Conservation (phyloP, 2,113 vertebrate genomes). For the Tringa solitaria region DNA sequence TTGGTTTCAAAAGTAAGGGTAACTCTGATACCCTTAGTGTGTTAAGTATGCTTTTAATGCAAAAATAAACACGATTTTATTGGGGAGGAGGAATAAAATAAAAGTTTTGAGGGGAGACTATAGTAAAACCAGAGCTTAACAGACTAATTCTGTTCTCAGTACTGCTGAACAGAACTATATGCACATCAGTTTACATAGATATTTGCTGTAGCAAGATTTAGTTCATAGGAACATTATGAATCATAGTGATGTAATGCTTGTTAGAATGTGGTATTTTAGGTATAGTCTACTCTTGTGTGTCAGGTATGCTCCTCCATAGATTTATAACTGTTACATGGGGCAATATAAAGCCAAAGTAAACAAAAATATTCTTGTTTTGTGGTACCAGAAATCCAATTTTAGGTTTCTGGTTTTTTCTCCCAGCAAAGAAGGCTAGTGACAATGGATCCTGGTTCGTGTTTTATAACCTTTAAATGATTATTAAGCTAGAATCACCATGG, state of each 20-base stretch:
- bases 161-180: not conserved
- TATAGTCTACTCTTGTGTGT: not conserved
- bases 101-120: not conserved
- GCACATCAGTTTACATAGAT: not conserved
- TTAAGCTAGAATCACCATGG: not conserved
- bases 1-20: not conserved
- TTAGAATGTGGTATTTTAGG: not conserved
- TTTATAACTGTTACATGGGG: not conserved
- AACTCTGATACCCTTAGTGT: not conserved
- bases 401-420: not conserved
- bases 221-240: not conserved
- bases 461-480: not conserved
- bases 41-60: not conserved
- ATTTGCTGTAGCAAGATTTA: not conserved
- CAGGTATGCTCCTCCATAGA: not conserved
- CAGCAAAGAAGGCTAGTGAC: not conserved
- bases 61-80: not conserved
- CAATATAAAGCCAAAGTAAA: not conserved
- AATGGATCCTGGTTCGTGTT: not conserved
- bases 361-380: not conserved
- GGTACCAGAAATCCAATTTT: not conserved
- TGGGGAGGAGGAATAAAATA: not conserved
- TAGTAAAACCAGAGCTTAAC: not conserved
- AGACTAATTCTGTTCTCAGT: not conserved
- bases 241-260: not conserved